Base-by-base conservation (phyloP, 2,797 vertebrate species). In the Erethizon dorsatum region DNA sequence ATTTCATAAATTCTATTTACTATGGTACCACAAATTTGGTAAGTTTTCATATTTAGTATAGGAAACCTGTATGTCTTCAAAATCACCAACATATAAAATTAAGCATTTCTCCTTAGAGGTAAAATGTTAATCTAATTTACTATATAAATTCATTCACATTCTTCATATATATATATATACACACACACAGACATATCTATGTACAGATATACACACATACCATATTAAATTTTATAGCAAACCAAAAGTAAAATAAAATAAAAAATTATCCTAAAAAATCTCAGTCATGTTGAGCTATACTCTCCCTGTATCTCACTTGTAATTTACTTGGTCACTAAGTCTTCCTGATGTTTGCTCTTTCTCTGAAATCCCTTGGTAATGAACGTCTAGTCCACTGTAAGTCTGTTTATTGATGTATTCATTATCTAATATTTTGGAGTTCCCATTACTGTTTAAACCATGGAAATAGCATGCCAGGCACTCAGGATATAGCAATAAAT, bases 31-130 rank as follows among this genome's bases (percentile, higher is more conserved):
- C 28, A 96, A 78, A 67, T 59, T 26, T 95, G 57, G 77, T 26
- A 33, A 63, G 17, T 82, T 90, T 92, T 90, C 28, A 20, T 85
- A 84, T 90, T 94, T 90, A 90, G 50, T n/a, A 95, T 31, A 11
- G 37, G 26, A 17, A 83, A 93, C 2, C 9, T 65, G 13, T 2
- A 9, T 37, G 57, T 37, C 17, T 91, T 89, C 28, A 91, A 88
- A 88, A 87, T 63, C 52, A 90, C 9, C 26, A 71, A 69, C 12
- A 80, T 31, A 89, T 65, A 97, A 91, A 96, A 86, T 67, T 56
- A 93, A 82, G 0, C 5, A 78, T 87, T 94, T 94, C n/a, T 78
- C 92, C 79, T 52, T 71, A 71, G 45, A 92, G 24, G 28, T 61
- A 96, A 92, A 88, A 78, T 8, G 15, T 57, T 56, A 93, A 93